Percentiles rank a stretch among this genome's conserved stretches.
Evolutionary conservation across 1,140 invertebrate species (phyloP).

Genomic region (Aphis craccivora): DNA sequence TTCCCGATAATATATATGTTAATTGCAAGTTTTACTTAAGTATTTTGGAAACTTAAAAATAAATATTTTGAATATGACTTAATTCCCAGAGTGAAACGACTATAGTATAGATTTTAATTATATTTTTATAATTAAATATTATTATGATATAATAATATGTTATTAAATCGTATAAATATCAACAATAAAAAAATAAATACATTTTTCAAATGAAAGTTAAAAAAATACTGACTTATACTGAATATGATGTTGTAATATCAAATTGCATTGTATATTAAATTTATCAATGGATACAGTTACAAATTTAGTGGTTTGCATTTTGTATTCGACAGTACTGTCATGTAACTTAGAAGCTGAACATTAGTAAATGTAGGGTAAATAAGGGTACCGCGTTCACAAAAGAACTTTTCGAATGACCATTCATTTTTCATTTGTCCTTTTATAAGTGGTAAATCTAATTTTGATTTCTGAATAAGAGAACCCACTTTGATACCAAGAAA

Average conservation of each 20-base stretch:
- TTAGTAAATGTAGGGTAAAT: conserved; percentile 22
- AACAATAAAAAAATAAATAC: no score
- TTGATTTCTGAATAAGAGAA: conserved; percentile 16
- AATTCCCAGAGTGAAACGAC: no score
- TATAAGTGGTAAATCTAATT: conserved; percentile 23
- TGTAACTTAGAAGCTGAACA: conserved; percentile 17
- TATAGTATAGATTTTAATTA: no score
- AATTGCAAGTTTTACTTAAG: background rate
- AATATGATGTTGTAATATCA: background rate
- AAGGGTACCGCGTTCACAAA: conserved; percentile 1
- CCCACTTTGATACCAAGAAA: background rate
- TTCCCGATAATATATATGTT: background rate
- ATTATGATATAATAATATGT: no score
- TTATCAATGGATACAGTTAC: background rate
- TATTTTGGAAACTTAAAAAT: background rate
- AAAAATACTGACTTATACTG: no score
- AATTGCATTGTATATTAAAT: background rate
- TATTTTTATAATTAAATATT: no score
- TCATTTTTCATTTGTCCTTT: conserved; percentile 35
- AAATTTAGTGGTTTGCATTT: background rate
- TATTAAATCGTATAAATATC: no score
- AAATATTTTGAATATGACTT: no score
- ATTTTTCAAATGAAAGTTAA: no score
- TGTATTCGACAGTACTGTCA: conserved; percentile 33
- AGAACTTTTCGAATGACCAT: conserved; percentile 17